These are phyloP conservation scores for Myotis brandtii DNA, from an alignment of 2,113 vertebrate genomes.

Conservation along the genomic window DNA sequence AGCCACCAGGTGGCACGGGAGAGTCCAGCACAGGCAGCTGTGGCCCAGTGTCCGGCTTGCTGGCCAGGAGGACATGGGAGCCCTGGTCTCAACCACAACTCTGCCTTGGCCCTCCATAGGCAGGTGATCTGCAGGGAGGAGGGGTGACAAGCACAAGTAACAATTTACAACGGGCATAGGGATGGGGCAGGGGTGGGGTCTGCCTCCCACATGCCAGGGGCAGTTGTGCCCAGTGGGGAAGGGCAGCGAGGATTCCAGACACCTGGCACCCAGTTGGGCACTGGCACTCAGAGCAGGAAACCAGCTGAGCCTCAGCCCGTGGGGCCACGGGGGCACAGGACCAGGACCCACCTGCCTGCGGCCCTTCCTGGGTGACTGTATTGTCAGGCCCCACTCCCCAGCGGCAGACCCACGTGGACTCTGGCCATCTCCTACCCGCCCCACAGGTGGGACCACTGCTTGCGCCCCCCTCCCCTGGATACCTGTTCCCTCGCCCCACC, in stretches of 20 bases:
- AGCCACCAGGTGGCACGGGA: slow-evolving; percentile 58
- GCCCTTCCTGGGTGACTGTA: not conserved
- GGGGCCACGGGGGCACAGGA: not conserved
- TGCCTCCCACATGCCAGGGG: rapidly evolving
- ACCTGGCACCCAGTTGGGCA: not conserved
- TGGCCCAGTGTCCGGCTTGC: rapidly evolving
- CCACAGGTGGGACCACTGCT: not conserved
- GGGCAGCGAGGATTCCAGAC: not conserved
- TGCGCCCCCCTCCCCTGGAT: not conserved
- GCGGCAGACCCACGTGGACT: not conserved
- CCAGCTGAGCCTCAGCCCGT: rapidly evolving
- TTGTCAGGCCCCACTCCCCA: not conserved
- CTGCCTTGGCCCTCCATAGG: not conserved
- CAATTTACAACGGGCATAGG: not conserved
- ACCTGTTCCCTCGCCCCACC: not conserved
- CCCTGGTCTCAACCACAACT: not conserved
- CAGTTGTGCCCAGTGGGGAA: not conserved
- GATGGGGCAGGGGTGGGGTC: not conserved
- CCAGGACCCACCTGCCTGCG: not conserved
- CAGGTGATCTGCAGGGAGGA: not conserved
- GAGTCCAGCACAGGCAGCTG: rapidly evolving
- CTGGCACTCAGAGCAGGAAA: too few relatives aligned
- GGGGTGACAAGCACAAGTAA: not conserved
- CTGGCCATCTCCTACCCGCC: too few relatives aligned
- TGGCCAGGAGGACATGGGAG: not conserved